Percentiles rank a stretch among this genome's conserved stretches.
phyloP scores from a whole-genome alignment of 2,113 vertebrate species.

The Chionomys nivalis region DNA sequence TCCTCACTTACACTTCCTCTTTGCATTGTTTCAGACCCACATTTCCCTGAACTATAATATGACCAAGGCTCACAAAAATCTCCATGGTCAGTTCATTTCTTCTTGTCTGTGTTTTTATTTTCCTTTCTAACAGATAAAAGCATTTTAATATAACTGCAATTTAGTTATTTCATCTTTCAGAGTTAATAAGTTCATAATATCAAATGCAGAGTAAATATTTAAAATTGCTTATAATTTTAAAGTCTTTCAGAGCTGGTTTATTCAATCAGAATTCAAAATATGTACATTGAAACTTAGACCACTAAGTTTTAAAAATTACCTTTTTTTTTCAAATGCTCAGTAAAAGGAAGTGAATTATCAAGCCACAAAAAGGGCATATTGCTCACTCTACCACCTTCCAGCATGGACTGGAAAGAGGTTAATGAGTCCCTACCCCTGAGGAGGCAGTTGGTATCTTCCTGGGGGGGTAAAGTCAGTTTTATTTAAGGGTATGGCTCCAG shows the following conservation, averaged over 20 bases:
- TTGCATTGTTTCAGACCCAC: background rate
- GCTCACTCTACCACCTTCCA: background rate
- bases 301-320: background rate
- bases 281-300: background rate
- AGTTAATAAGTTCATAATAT: background rate
- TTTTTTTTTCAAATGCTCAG: background rate
- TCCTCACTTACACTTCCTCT: background rate
- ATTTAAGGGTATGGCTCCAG: background rate
- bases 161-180: background rate
- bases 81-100: slow-evolving; percentile 14
- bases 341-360: background rate
- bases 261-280: background rate
- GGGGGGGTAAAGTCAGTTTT: background rate
- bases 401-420: background rate
- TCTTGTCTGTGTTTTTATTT: slow-evolving; percentile 30
- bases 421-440: background rate
- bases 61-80: background rate
- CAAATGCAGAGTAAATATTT: background rate
- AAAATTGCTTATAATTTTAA: background rate
- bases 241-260: slow-evolving; percentile 19
- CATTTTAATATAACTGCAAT: background rate
- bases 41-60: background rate
- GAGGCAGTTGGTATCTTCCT: background rate
- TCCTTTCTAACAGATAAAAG: background rate
- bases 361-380: background rate